phyloP scores from a whole-genome alignment of 2,888 invertebrate species.

The Melinopterus prodromus region DNA sequence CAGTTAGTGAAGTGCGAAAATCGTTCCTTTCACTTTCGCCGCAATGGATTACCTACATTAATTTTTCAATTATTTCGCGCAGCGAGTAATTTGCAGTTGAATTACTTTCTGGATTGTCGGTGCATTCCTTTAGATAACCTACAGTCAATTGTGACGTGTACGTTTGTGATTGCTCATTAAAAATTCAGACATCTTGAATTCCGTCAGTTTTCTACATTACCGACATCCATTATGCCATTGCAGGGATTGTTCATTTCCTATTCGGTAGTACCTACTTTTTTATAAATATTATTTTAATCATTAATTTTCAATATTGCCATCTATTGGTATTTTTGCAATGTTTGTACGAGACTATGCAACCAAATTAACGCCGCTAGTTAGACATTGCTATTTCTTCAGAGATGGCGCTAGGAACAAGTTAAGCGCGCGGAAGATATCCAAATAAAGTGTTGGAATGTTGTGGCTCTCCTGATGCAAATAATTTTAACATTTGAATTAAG shows the following conservation, averaged over 20 bases:
- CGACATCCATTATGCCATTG: background rate
- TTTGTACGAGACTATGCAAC: background rate
- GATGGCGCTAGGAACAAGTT: background rate
- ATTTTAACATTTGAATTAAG: too few relatives aligned
- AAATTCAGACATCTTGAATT: background rate
- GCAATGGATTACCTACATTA: background rate
- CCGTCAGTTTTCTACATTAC: background rate
- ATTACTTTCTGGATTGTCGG: background rate
- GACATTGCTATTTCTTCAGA: background rate
- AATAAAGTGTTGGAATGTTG: background rate
- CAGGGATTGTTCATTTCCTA: too few relatives aligned
- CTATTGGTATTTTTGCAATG: too few relatives aligned
- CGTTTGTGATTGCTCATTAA: background rate
- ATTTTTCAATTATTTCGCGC: background rate
- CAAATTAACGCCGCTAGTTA: background rate
- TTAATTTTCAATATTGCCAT: background rate
- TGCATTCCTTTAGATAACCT: background rate
- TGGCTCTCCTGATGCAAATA: too few relatives aligned
- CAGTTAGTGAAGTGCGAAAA: background rate
- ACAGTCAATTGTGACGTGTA: background rate
- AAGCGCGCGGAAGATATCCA: background rate
- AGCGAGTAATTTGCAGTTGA: background rate
- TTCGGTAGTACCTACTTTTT: too few relatives aligned
- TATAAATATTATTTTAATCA: background rate
- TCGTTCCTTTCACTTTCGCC: background rate